Conservation (phyloP, 2,888 invertebrate genomes). For the Thera obeliscata region DNA sequence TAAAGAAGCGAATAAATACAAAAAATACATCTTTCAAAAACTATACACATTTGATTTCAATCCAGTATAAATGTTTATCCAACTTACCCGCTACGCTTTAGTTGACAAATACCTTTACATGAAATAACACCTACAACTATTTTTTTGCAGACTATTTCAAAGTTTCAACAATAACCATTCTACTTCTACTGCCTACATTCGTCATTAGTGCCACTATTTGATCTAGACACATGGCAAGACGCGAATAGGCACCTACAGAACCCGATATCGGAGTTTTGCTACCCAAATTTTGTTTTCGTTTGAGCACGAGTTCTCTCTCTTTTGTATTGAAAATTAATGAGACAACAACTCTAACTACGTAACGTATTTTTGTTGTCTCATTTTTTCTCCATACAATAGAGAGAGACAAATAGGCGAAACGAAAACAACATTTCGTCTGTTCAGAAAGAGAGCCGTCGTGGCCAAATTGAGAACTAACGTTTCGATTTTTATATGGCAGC, state of each 20-base stretch:
- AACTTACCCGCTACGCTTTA: slow-evolving; percentile 14
- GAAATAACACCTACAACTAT: slow-evolving; percentile 15
- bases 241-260: background rate
- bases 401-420: no score
- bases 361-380: no score
- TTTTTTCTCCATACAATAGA: no score
- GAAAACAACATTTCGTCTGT: no score
- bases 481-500: no score
- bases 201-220: background rate
- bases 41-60: background rate
- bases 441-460: no score
- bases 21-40: slow-evolving; percentile 16
- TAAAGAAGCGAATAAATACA: slow-evolving; percentile 7
- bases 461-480: no score
- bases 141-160: background rate
- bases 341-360: no score
- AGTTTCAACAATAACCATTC: slow-evolving; percentile 23
- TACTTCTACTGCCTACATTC: slow-evolving; percentile 4
- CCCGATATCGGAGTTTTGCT: no score
- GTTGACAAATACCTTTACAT: slow-evolving; percentile 13
- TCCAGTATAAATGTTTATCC: slow-evolving; percentile 6
- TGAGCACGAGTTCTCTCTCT: no score
- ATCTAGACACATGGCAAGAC: background rate
- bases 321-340: no score
- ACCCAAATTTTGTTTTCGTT: no score